Conservation (phyloP, 2,888 invertebrate genomes). For the Belgica antarctica region DNA sequence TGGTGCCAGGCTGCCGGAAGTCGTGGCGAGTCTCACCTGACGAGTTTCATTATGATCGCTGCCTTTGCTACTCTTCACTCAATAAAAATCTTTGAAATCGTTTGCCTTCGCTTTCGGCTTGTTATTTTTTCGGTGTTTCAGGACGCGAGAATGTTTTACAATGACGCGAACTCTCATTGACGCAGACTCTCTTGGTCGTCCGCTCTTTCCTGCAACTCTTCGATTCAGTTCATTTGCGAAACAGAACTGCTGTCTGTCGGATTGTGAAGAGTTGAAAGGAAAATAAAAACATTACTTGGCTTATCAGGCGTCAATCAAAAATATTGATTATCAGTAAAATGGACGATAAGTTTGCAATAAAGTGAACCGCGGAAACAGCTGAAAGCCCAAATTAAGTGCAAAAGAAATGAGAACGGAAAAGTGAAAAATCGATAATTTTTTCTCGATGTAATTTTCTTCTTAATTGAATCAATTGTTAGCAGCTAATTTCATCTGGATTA, state of each 20-base stretch:
- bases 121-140: neutral
- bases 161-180: neutral
- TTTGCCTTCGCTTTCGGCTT: neutral
- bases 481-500: too few species aligned
- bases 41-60: constrained; percentile 33
- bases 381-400: neutral
- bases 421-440: constrained; percentile 11
- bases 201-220: neutral
- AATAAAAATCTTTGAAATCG: neutral
- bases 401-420: constrained; percentile 2
- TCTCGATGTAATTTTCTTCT: constrained; percentile 11
- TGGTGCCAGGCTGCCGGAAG: neutral
- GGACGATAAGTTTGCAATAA: neutral
- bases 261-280: neutral
- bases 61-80: neutral
- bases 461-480: neutral
- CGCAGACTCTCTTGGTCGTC: neutral
- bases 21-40: constrained; percentile 20
- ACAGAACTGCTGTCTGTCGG: neutral
- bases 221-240: neutral
- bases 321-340: neutral
- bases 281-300: too few species aligned
- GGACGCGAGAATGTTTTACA: neutral
- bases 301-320: neutral
- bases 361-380: neutral